Evolutionary conservation across 2,113 vertebrate species (phyloP), one percentile per base, ranked within the genome.

Genomic region (human): DNA sequence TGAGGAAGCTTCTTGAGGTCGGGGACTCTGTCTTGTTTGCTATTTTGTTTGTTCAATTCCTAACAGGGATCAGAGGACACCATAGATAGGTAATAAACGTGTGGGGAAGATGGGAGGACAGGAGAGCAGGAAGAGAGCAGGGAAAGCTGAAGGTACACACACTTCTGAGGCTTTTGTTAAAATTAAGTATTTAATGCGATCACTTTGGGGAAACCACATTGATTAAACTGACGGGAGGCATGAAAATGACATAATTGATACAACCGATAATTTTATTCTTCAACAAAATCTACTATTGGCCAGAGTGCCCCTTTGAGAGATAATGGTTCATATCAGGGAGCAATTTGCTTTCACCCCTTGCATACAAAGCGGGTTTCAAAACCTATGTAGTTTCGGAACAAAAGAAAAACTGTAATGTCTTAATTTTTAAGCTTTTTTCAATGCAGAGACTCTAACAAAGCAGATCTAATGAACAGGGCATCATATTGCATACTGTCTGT

Each of bases 401-500:
- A 66, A 78, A 82, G 8, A 35, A 23, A 68, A 30, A 16, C 13
- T 70, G 43, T 25, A 75, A 88, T 68, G 17, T 22, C n/a, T 85
- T 79, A 30, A n/a, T 88, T 93, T 91, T 81, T 52, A 76, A 45
- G 84, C 8, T 78, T 92, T 30, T 90, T 90, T 70, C 57, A 61
- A 91, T 22, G 38, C 17, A 92, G 86, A 93, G 76, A 64, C 5
- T 43, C 35, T 48, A 68, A 91, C 13, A 68, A 93, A 76, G 40
- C 59, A 68, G 66, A 73, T 59, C 38, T 73, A 89, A n/a, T 1
- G 8, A 68, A 45, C 0, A 0, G 1, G 52, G 23, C 35, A 17
- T 50, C 11, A 4, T 1, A 25, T 0, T 50, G 72, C 27, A 20
- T 13, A 3, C 0, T 35, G 30, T 48, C 40, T 72, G 40, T 8